Base-by-base conservation (phyloP, 2,113 vertebrate genomes). In the Mormyrus lacerda region DNA sequence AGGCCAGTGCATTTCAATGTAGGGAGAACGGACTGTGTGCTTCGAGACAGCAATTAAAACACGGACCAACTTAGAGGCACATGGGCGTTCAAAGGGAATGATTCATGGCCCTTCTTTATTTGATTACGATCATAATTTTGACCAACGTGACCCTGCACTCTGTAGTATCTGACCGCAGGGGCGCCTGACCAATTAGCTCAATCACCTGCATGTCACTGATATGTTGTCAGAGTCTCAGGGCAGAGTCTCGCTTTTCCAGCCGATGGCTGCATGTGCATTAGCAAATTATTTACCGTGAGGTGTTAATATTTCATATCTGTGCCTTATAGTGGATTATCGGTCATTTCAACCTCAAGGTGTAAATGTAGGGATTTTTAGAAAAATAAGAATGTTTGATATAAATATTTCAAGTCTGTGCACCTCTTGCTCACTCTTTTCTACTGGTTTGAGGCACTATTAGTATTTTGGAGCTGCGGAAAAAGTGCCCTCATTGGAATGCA, bases 401-500 rank as follows among this genome's bases (percentile, higher is more conserved):
- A 92, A 93, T 91, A 91, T 92, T 91, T 93, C 73, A 90, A 88
- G 58, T 88, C 85, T 90, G 89, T 65, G 91, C 92, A 91, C 39
- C 44, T 87, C 88, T 91, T 92, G 76, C 91, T 90, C 90, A 76
- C 90, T 91, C 91, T 93, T 93, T 92, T 94, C 94, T 94, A 93
- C 95, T 93, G 92, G 95, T 94, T 95, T 94, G 96, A 95, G 94
- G 93, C 95, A 93, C 94, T 94, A 95, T 96, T 95, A 96, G 95
- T 95, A 93, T 95, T 95, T 95, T 95, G 95, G 95, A 94, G 94
- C 95, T 93, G 94, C 93, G 93, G 95, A 96, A 31, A 47, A 96
- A 96, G 94, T 91, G 92, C 91, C 94, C 94, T 96, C 95, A 96
- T 96, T 96, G 95, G 95, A 95, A 96, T 95, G 96, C 95, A 94